These are phyloP conservation scores for Chloroclystis v-ata DNA, from an alignment of 2,888 invertebrate species.

Conservation along the genomic window DNA sequence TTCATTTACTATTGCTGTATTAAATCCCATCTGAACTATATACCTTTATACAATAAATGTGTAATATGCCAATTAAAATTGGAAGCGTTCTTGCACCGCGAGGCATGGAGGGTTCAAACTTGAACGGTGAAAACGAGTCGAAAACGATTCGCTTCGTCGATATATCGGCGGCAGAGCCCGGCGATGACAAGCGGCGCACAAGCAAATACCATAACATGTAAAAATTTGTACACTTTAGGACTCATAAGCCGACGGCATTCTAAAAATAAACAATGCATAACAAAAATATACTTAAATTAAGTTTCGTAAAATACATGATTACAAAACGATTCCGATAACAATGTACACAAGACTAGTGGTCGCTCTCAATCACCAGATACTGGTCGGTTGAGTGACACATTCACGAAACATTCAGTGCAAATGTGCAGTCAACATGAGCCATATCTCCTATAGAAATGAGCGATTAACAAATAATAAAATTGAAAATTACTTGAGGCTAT, in stretches of 20 bases:
- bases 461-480: no score
- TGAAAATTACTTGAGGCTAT: no score
- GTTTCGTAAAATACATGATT: slow-evolving; percentile 56
- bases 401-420: no score
- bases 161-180: no score
- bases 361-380: slow-evolving; percentile 21
- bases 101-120: slow-evolving; percentile 1
- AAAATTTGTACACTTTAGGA: slow-evolving; percentile 22
- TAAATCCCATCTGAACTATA: slow-evolving; percentile 20
- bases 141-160: not conserved
- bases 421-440: no score
- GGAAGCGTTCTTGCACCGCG: slow-evolving; percentile 5
- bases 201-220: slow-evolving; percentile 17
- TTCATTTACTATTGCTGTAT: slow-evolving; percentile 42
- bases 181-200: slow-evolving; percentile 6
- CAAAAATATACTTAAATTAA: slow-evolving; percentile 67
- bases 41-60: slow-evolving; percentile 7
- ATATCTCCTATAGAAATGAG: no score
- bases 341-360: slow-evolving; percentile 57
- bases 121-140: not conserved
- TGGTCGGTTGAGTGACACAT: slow-evolving; percentile 18
- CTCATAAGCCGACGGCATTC: slow-evolving; percentile 15
- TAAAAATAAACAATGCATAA: slow-evolving; percentile 54
- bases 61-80: slow-evolving; percentile 5
- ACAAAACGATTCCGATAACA: slow-evolving; percentile 63